Conservation (phyloP, 2,113 vertebrate genomes). For the Phyllostomus discolor region DNA sequence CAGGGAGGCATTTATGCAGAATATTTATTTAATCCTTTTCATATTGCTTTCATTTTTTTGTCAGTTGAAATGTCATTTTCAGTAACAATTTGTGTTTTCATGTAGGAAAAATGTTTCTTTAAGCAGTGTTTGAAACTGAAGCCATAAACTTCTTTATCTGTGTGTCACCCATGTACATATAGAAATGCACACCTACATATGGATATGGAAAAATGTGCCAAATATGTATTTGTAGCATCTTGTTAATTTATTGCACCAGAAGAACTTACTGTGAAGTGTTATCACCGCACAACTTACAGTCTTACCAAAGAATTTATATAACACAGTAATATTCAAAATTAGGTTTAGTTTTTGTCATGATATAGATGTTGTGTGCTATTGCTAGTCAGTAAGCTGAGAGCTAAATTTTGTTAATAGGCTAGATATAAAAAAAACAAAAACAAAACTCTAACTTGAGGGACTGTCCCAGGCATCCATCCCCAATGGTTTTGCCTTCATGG, state of each 20-base stretch:
- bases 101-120: not conserved
- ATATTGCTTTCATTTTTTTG: not conserved
- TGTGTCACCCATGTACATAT: not conserved
- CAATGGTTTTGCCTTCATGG: not conserved
- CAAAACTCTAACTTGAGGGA: not conserved
- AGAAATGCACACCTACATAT: not conserved
- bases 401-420: not conserved
- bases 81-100: not conserved
- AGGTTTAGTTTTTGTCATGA: not conserved
- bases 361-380: not conserved
- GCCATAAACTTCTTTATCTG: not conserved
- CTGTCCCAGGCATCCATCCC: not conserved
- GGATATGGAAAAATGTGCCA: not conserved
- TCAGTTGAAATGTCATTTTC: not conserved
- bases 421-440: not conserved
- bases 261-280: not conserved
- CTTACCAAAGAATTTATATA: not conserved
- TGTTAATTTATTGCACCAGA: not conserved
- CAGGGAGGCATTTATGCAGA: not conserved
- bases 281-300: not conserved
- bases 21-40: not conserved
- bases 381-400: not conserved
- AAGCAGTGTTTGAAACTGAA: not conserved
- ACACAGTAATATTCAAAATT: not conserved
- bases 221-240: not conserved